These are phyloP conservation scores for Peromyscus leucopus DNA, from an alignment of 2,113 vertebrate genomes.

Conservation along the genomic window DNA sequence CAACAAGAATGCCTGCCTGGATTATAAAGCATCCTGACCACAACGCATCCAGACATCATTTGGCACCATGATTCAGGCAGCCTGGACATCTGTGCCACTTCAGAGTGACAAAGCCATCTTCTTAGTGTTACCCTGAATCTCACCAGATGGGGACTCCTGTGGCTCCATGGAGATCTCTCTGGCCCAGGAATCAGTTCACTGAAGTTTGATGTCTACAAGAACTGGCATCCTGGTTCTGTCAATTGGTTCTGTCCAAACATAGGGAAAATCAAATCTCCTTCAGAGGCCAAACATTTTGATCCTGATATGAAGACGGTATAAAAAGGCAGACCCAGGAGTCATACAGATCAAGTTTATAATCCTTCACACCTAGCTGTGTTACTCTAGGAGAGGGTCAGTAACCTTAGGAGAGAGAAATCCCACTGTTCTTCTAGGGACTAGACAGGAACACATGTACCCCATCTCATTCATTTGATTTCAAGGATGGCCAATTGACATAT, in stretches of 20 bases:
- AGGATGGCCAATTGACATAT: not conserved
- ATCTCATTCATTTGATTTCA: not conserved
- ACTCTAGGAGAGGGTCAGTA: not conserved
- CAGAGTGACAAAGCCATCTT: not conserved
- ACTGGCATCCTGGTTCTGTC: not conserved
- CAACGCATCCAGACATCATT: not conserved
- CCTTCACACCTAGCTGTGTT: not conserved
- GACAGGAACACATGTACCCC: too few relatives aligned
- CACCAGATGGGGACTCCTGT: not conserved
- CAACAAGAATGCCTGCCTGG: not conserved
- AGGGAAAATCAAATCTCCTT: slow-evolving; percentile 34
- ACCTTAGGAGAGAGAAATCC: not conserved
- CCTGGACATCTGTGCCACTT: not conserved
- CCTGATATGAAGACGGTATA: not conserved
- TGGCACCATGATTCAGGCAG: not conserved
- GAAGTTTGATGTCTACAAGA: slow-evolving; percentile 32
- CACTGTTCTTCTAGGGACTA: not conserved
- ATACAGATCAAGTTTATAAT: not conserved
- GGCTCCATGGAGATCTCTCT: not conserved
- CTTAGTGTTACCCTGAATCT: not conserved
- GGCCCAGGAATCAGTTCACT: not conserved
- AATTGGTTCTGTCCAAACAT: not conserved
- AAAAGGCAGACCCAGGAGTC: not conserved
- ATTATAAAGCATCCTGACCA: not conserved
- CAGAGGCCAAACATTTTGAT: slow-evolving; percentile 15